Base-by-base conservation (phyloP, 1,140 invertebrate genomes). In the Formica selysi region DNA sequence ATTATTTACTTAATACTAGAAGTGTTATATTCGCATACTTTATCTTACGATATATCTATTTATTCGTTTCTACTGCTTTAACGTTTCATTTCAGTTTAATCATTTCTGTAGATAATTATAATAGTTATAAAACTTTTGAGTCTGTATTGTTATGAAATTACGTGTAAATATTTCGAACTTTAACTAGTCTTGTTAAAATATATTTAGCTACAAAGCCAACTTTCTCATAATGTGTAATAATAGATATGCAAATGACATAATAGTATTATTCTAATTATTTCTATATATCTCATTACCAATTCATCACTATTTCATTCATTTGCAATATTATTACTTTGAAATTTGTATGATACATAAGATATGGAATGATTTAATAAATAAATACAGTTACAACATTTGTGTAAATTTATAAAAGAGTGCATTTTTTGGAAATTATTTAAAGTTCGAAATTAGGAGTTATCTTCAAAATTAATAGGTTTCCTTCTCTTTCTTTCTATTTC, bases 171-270 rank as follows among this genome's bases (percentile, higher is more conserved):
- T 68, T 13, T 57, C 59, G 62, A 51, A 32, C 13, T 64, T 10
- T 26, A 76, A 59, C 26, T 59, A 61, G 22, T 19, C 26, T 16
- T 51, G 48, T 71, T 59, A n/a, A 80, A 59, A 57, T 80, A 71
- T 7, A 78, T 19, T 48, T 36, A 65, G 10, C 22, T 76, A n/a
- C 11, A 44, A 5, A 44, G 16, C 26, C 41, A 22, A 32, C 38
- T 44, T 44, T 64, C 36, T 78, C 11, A 32, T 41, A 11, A 41
- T 1, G 3, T 7, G 4, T 41, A 78, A 64, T 32, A 64, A 65
- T 78, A 32, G 22, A 29, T 62, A 10, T 5, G 10, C 22, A 36
- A 65, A 29, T 67, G 10, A 4, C 59, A 26, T 3, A 79, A 36
- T 41, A 36, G 1, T 10, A 76, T 76, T 48, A 78, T 67, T 78